Evolutionary conservation across 1,140 invertebrate genomes (phyloP).

Genomic region (Halictus rubicundus): DNA sequence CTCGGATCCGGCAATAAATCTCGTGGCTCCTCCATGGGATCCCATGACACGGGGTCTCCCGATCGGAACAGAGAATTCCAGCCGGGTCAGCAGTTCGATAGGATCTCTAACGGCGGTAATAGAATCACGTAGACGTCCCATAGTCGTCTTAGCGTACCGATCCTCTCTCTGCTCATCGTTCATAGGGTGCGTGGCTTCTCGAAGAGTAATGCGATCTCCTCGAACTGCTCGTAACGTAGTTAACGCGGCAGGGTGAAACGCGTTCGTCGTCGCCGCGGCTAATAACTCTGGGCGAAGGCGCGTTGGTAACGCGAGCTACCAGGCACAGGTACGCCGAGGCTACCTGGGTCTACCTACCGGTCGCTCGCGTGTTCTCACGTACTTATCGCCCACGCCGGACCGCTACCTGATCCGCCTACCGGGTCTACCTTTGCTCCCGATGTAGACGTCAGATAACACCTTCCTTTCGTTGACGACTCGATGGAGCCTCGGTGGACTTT

Average conservation of each 20-base stretch:
- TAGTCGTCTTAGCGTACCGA: conserved; percentile 29
- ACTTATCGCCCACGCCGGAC: conserved; percentile 44
- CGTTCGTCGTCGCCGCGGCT: conserved; percentile 8
- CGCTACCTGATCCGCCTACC: conserved; percentile 37
- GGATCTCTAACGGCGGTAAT: conserved; percentile 50
- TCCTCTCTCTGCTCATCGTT: neutral
- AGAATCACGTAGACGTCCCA: conserved; percentile 55
- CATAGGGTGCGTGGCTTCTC: neutral
- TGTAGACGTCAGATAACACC: conserved; percentile 31
- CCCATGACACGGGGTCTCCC: neutral
- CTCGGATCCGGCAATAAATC: neutral
- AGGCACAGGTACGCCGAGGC: conserved; percentile 22
- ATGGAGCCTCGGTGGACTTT: neutral
- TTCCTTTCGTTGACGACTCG: neutral
- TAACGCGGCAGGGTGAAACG: conserved; percentile 42
- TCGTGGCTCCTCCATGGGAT: neutral
- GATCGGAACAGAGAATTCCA: conserved; percentile 14
- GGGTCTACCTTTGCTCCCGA: conserved; percentile 18
- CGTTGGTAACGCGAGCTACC: conserved; percentile 42
- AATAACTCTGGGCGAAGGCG: conserved; percentile 45
- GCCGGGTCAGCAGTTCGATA: conserved; percentile 23
- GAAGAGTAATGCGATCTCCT: conserved; percentile 50
- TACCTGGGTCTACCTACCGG: conserved; percentile 25
- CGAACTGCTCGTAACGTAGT: conserved; percentile 47
- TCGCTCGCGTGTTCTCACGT: conserved; percentile 51